phyloP scores from a whole-genome alignment of 2,797 vertebrate species.

The Acanthurus tractus region DNA sequence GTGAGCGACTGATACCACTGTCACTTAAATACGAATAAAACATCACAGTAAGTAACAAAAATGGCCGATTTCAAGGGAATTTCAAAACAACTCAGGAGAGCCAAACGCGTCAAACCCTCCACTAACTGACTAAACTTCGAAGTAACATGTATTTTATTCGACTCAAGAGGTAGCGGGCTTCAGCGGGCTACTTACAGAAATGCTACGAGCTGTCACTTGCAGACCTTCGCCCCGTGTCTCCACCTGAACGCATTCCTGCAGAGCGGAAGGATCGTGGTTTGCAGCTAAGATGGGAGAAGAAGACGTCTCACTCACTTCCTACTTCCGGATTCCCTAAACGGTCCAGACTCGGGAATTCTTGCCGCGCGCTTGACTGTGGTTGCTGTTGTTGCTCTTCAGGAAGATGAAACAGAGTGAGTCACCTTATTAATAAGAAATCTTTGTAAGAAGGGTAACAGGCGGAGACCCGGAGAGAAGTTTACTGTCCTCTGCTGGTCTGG shows the following conservation, averaged over 20 bases:
- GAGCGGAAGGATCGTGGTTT: neutral
- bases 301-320: constrained; percentile 40
- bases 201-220: constrained; percentile 4
- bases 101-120: neutral
- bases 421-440: constrained; percentile 20
- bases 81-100: too few relatives aligned
- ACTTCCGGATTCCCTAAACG: neutral
- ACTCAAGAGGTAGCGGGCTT: too few relatives aligned
- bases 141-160: accelerated
- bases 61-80: neutral
- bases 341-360: too few relatives aligned
- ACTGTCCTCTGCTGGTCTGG: constrained; percentile 58
- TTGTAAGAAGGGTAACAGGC: neutral
- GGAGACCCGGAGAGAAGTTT: accelerated
- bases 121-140: too few relatives aligned
- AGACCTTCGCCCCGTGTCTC: constrained; percentile 51
- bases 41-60: neutral
- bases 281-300: accelerated
- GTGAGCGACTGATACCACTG: too few relatives aligned
- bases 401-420: neutral
- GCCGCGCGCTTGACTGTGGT: accelerated
- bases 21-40: neutral
- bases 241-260: constrained; percentile 32
- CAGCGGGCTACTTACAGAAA: constrained; percentile 48
- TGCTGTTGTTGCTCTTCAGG: neutral